A percentile compares a stretch with the other conserved stretches of the same genome.
Evolutionary conservation across 1,140 invertebrate genomes (phyloP).

Genomic region (Globodera rostochiensis): DNA sequence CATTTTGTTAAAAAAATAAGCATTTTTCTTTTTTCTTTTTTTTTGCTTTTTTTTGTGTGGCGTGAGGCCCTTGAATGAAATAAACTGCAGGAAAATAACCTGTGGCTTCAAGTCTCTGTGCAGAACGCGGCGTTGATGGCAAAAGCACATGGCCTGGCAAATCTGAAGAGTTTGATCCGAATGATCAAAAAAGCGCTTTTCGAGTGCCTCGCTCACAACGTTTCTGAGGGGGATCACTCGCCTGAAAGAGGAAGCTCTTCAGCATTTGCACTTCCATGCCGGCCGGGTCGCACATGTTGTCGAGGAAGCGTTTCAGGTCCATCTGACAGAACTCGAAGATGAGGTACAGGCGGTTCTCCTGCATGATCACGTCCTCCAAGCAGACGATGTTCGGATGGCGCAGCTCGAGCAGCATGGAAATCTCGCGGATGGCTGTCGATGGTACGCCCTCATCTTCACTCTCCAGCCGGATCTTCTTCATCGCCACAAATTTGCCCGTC

Average conservation of each 20-base stretch:
- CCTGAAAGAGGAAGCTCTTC: constrained; percentile 70
- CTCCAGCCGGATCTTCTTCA: constrained; percentile 93
- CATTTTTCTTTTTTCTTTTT: no score
- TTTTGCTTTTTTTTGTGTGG: no score
- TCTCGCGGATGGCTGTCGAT: constrained; percentile 89
- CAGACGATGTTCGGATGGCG: constrained; percentile 88
- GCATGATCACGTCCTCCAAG: constrained; percentile 86
- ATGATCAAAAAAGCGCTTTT: neutral
- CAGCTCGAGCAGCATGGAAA: constrained; percentile 86
- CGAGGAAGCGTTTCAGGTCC: constrained; percentile 97
- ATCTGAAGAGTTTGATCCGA: constrained; percentile 74
- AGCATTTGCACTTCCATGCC: constrained; percentile 38
- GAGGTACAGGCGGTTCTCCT: constrained; percentile 74
- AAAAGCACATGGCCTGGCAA: constrained; percentile 88
- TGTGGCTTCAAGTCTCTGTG: constrained; percentile 98
- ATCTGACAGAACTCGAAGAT: constrained; percentile 97
- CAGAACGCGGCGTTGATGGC: constrained; percentile 87
- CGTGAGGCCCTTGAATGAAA: no score
- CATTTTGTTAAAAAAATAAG: no score
- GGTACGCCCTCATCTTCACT: constrained; percentile 90
- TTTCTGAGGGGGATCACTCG: constrained; percentile 69
- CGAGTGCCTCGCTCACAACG: neutral
- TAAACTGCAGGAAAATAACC: neutral
- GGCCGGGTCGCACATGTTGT: constrained; percentile 73
- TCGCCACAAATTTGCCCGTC: constrained; percentile 85